A percentile compares a stretch with the other conserved stretches of the same genome.
Conservation (phyloP, 2,888 invertebrate species). For the Drosophila neonasuta region DNA sequence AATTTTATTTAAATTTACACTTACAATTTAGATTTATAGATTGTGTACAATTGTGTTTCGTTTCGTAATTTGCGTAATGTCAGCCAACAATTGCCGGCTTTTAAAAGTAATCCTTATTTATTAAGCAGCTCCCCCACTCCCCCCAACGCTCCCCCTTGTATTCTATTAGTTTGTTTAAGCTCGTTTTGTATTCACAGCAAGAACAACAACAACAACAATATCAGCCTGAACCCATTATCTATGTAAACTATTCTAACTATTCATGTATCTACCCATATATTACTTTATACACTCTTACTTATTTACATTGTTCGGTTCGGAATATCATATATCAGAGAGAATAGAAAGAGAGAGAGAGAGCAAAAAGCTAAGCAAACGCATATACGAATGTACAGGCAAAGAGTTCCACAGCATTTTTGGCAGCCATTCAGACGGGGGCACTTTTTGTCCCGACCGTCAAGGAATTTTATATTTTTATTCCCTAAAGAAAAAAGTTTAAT, state of each 20-base stretch:
- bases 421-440: constrained; percentile 77
- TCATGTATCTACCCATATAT: constrained; percentile 15
- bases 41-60: constrained; percentile 42
- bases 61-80: constrained; percentile 26
- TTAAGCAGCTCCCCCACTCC: constrained; percentile 50
- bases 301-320: constrained; percentile 41
- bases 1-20: constrained; percentile 5
- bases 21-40: constrained; percentile 18
- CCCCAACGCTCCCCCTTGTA: constrained; percentile 56
- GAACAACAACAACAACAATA: constrained; percentile 6
- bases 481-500: constrained; percentile 80
- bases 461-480: constrained; percentile 81
- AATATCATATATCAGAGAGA: constrained; percentile 27
- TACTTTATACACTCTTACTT: constrained; percentile 18
- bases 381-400: constrained; percentile 66
- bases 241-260: constrained; percentile 27
- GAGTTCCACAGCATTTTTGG: constrained; percentile 78
- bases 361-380: constrained; percentile 9
- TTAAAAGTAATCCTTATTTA: constrained; percentile 50
- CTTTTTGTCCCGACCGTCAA: constrained; percentile 69
- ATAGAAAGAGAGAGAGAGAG: constrained; percentile 18
- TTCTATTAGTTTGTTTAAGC: constrained; percentile 64
- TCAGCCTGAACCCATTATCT: constrained; percentile 24
- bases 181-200: constrained; percentile 40
- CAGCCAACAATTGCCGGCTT: constrained; percentile 54